Base-by-base conservation (phyloP, 2,888 invertebrate genomes). In the Raillietiella orientalis region DNA sequence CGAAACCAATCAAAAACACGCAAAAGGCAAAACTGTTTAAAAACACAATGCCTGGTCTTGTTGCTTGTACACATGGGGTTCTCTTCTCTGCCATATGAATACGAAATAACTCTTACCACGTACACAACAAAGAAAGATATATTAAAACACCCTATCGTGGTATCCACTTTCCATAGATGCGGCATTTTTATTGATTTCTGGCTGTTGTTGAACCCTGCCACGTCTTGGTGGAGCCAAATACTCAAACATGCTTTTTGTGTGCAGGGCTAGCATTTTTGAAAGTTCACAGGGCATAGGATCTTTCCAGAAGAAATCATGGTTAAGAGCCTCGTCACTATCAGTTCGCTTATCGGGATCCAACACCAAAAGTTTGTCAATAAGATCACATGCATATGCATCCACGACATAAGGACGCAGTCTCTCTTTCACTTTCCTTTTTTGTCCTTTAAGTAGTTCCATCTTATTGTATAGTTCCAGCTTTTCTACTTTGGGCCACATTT, bases 241-340 rank as follows among this genome's bases (percentile, higher is more conserved):
- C 44, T 90, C 87, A 44, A 87, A 90, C 84, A 87, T 87, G 46
- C 77, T 79, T 33, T 58, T 74, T 33, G 62, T 66, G 53, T 72
- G 70, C 38, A 75, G 74, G 0, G 74, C 75, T 33, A 90, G 49
- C 82, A 84, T 84, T 50, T 71, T 71, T 27, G 63, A 69, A 17
- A 79, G 52, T 41, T 77, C 77, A 40, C 69, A 66, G 0, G 90
- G 87, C 70, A 82, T 71, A 1, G 96, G 93, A 44, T 87, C 82
- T 4, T 71, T 72, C 82, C 84, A 96, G 52, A 96, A 96, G 52
- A 93, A 96, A 43, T 87, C 82, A 42, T 96, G 90, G 50, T 87
- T 82, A 2, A 96, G 45, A 0, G 90, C 84, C 1, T 71, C 67
- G 43, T 93, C 87, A 0, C 82, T 67, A 42, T 87, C 79, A 28